Percentiles rank a stretch among this genome's conserved stretches.
phyloP scores from a whole-genome alignment of 2,888 invertebrate species.

The Tinea pellionella region DNA sequence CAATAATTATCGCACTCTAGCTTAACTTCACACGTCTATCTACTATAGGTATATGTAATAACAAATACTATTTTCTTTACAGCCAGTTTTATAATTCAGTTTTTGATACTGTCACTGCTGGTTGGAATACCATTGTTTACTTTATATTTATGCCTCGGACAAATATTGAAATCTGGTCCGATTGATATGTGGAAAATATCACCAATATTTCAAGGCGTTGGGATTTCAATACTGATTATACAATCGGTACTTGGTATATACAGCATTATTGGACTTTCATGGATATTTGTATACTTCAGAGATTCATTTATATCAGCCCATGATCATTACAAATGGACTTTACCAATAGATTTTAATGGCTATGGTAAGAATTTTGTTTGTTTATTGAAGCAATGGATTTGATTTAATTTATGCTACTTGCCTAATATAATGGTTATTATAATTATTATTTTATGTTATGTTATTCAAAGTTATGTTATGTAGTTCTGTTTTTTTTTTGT shows the following conservation, averaged over 20 bases:
- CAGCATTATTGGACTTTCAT: slow-evolving; percentile 89
- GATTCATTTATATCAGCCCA: slow-evolving; percentile 87
- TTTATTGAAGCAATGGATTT: not conserved
- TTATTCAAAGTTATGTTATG: no score
- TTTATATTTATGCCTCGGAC: slow-evolving; percentile 86
- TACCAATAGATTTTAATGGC: slow-evolving; percentile 76
- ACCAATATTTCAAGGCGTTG: slow-evolving; percentile 91
- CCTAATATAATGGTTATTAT: no score
- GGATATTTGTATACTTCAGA: slow-evolving; percentile 89
- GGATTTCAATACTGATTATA: slow-evolving; percentile 81
- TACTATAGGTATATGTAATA: no score
- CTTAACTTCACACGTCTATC: no score
- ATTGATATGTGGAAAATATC: slow-evolving; percentile 95
- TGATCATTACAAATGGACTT: slow-evolving; percentile 85
- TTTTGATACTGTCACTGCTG: slow-evolving; percentile 82
- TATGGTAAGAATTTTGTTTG: slow-evolving; percentile 59
- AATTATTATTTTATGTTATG: no score
- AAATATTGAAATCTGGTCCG: slow-evolving; percentile 85
- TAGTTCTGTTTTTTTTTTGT: no score
- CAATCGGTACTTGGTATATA: slow-evolving; percentile 88
- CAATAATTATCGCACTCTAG: no score
- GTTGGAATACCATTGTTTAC: slow-evolving; percentile 88
- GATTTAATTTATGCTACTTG: not conserved
- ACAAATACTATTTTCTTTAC: slow-evolving; percentile 30
- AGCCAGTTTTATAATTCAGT: slow-evolving; percentile 90